Base-by-base conservation (phyloP, 2,797 vertebrate species). In the Chloroceryle amazona region DNA sequence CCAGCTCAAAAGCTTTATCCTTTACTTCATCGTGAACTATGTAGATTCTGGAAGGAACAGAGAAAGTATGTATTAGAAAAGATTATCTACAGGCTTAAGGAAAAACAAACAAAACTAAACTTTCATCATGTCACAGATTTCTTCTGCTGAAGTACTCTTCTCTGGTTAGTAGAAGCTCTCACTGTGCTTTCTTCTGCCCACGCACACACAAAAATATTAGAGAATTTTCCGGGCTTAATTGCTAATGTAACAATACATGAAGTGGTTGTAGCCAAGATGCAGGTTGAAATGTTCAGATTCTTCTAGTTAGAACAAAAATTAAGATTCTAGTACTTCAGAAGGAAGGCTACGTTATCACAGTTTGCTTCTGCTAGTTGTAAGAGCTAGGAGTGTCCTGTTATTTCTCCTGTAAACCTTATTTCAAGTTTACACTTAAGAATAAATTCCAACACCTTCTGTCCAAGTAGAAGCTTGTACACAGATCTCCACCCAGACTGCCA, bases 1-100 rank as follows among this genome's bases (percentile, higher is more conserved):
- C 99, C 98, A 99, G 81, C 97, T 99, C 99, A 74, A 99, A 99
- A 19, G 99, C 98, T 98, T 99, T 99, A 97, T 99, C 99, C 97
- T 99, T 99, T 93, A 99, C 99, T 98, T 99, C 99, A 93, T 99
- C 99, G 0, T 99, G 99, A 88, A 99, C 99, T 74, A 99, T 99
- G 98, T 99, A 99, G 98, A 99, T 99, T 98, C 99, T 99, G 96
- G 39, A 98, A 98, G 21, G 75, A 92, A 93, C 13, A 90, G 46
- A 89, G 16, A 90, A 84, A 78, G 33, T 41, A 76, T 37, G 83
- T 10, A 58, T 58, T 58, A 58, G 57, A 58, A 16, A 35, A 92
- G 46, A 81, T 66, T 33, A 81, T 57, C n/a, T 87, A 33, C 0
- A 49, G 37, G 18, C 74, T 82, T 28, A 52, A 52, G 26, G 16